A percentile compares a stretch with the other conserved stretches of the same genome.
These are phyloP conservation scores for Macaria liturata DNA, from an alignment of 2,888 invertebrate genomes.

Conservation along the genomic window DNA sequence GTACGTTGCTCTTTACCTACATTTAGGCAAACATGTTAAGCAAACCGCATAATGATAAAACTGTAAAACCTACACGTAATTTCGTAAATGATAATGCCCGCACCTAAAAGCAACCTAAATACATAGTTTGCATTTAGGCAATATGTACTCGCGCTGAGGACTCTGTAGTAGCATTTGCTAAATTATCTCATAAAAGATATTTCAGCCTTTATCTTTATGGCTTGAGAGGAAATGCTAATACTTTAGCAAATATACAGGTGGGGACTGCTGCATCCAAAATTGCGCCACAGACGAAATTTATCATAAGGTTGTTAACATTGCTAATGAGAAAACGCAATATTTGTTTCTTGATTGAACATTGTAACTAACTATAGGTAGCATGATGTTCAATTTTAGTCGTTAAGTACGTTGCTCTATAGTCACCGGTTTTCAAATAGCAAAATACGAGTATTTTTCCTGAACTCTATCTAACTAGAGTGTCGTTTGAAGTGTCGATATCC, in stretches of 20 bases:
- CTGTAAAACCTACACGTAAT: slow-evolving; percentile 15
- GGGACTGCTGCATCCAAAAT: slow-evolving; percentile 18
- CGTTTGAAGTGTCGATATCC: too few relatives aligned
- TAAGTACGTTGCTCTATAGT: too few relatives aligned
- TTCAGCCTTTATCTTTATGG: slow-evolving; percentile 17
- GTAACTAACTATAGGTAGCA: too few relatives aligned
- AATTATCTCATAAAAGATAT: slow-evolving; percentile 15
- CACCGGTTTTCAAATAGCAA: too few relatives aligned
- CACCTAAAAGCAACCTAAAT: slow-evolving; percentile 51
- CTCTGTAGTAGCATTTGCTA: slow-evolving; percentile 11
- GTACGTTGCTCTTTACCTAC: slow-evolving; percentile 17
- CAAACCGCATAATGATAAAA: slow-evolving; percentile 24
- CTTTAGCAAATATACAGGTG: slow-evolving; percentile 22
- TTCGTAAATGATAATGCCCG: slow-evolving; percentile 38
- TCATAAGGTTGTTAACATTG: neutral
- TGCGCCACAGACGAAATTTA: slow-evolving; percentile 15
- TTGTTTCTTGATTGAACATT: too few relatives aligned
- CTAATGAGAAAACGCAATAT: too few relatives aligned
- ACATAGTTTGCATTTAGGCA: slow-evolving; percentile 49
- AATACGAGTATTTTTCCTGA: too few relatives aligned
- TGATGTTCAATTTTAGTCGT: too few relatives aligned
- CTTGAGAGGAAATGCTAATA: slow-evolving; percentile 20
- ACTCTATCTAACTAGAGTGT: too few relatives aligned
- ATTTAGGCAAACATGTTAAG: slow-evolving; percentile 5
- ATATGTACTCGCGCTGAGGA: slow-evolving; percentile 35